phyloP scores from a whole-genome alignment of 2,888 invertebrate species.

The Balanococcus diminutus region DNA sequence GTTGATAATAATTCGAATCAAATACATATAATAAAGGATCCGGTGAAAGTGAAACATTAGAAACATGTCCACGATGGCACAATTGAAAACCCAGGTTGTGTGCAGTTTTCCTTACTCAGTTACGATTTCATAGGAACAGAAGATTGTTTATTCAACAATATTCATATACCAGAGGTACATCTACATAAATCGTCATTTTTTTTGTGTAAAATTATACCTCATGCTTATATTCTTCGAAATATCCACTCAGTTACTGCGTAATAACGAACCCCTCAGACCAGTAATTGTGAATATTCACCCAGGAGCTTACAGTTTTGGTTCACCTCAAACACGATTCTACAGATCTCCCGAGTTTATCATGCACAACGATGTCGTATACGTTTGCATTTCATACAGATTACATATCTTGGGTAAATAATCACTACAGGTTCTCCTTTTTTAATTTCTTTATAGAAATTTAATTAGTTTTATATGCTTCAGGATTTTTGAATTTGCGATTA shows the following conservation, averaged over 20 bases:
- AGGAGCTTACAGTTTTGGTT: neutral
- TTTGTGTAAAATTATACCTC: no score
- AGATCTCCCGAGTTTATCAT: neutral
- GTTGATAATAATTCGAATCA: no score
- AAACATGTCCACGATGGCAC: neutral
- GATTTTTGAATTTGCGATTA: neutral
- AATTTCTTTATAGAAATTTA: neutral
- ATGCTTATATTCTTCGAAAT: no score
- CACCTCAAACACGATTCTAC: neutral
- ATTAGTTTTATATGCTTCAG: neutral
- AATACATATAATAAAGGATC: neutral
- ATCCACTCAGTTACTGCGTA: neutral
- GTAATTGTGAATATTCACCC: slow-evolving; percentile 22
- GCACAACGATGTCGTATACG: slow-evolving; percentile 19
- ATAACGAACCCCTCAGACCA: neutral
- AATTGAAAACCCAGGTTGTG: neutral
- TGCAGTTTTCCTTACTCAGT: neutral
- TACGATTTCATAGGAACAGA: neutral
- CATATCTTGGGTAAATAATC: neutral
- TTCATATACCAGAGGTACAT: neutral
- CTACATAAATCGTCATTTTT: no score
- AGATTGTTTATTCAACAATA: neutral
- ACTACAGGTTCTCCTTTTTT: neutral
- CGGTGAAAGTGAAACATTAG: neutral
- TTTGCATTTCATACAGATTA: neutral